Conservation (phyloP, 2,888 invertebrate species). For the Lasioglossum figueresi region DNA sequence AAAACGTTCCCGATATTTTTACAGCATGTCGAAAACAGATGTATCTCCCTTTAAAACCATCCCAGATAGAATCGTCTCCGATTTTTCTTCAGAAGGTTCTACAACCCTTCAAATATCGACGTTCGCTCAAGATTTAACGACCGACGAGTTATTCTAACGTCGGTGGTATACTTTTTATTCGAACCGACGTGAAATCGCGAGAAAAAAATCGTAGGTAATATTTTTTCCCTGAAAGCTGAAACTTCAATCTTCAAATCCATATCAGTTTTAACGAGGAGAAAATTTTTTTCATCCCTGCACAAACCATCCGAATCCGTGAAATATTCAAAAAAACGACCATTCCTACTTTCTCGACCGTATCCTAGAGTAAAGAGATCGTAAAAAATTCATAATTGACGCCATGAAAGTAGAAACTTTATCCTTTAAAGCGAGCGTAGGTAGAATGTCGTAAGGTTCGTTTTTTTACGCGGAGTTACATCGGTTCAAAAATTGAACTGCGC, state of each 20-base stretch:
- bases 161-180: background rate
- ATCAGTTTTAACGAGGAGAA: background rate
- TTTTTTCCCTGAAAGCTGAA: background rate
- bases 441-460: background rate
- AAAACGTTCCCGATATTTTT: background rate
- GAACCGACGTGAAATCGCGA: background rate
- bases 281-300: background rate
- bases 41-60: background rate
- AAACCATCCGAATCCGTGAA: background rate
- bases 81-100: too few relatives aligned
- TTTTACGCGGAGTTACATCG: background rate
- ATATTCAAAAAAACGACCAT: background rate
- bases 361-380: background rate
- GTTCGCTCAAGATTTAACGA: background rate
- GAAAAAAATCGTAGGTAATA: background rate
- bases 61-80: background rate
- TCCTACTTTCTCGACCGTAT: background rate
- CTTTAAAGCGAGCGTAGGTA: background rate
- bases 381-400: background rate
- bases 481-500: background rate
- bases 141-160: background rate
- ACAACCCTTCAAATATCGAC: constrained; percentile 1
- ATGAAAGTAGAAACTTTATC: background rate
- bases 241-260: background rate
- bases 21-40: background rate